These are phyloP conservation scores for Corythaixoides concolor DNA, from an alignment of 2,113 vertebrate species.

Conservation along the genomic window DNA sequence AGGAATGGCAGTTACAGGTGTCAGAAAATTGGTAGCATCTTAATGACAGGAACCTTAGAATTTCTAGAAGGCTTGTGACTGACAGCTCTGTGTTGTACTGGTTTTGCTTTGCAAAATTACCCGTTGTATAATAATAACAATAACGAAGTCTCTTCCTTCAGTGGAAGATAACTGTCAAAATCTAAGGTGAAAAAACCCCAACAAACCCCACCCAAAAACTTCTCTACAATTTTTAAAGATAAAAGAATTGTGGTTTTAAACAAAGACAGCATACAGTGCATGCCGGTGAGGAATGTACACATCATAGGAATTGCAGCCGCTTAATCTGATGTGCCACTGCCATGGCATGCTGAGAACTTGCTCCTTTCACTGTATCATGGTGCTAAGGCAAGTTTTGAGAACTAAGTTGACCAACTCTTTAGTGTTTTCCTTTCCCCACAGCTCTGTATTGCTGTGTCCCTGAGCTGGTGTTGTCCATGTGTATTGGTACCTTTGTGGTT, in stretches of 20 bases:
- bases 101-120: not conserved
- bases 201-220: not conserved
- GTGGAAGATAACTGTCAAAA: not conserved
- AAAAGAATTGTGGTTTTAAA: not conserved
- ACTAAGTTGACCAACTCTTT: not conserved
- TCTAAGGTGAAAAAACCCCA: not conserved
- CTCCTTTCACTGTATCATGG: not conserved
- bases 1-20: not conserved
- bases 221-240: not conserved
- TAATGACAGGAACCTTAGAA: not conserved
- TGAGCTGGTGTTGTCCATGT: not conserved
- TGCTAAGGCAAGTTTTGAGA: not conserved
- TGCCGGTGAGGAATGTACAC: not conserved
- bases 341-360: not conserved
- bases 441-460: not conserved
- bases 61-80: not conserved
- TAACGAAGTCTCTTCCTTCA: not conserved
- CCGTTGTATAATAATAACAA: not conserved
- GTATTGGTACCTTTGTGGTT: not conserved
- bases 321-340: not conserved
- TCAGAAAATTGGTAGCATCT: not conserved
- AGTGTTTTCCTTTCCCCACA: not conserved
- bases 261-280: accelerated
- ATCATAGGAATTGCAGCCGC: not conserved
- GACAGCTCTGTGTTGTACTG: not conserved